These are phyloP conservation scores for Chiloscyllium plagiosum DNA, from an alignment of 2,113 vertebrate species.

Conservation along the genomic window DNA sequence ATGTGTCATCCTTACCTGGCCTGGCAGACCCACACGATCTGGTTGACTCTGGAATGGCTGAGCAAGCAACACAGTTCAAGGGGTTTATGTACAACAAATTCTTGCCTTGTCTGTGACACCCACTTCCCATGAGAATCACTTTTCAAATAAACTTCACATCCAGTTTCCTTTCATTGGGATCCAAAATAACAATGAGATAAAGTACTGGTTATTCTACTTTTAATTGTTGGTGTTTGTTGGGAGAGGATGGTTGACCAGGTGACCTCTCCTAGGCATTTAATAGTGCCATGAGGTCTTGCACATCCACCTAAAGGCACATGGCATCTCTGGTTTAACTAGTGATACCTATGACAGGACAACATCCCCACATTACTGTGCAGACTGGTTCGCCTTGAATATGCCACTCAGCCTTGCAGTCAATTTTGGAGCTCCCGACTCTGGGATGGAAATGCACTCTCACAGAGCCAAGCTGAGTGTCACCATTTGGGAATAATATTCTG, in stretches of 20 bases:
- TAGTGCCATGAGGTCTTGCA: neutral
- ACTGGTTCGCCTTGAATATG: neutral
- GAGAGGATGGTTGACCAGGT: neutral
- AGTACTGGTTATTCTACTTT: neutral
- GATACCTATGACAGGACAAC: neutral
- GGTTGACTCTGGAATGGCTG: neutral
- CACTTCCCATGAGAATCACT: neutral
- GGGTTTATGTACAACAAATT: neutral
- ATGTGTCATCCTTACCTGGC: neutral
- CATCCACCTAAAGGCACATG: neutral
- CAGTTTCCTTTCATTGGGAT: neutral
- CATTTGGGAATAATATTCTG: neutral
- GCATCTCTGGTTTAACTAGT: neutral
- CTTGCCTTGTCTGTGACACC: neutral
- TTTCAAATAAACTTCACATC: neutral
- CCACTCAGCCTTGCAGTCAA: neutral
- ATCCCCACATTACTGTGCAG: neutral
- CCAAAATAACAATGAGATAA: neutral
- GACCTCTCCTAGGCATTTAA: neutral
- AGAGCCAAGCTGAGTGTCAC: neutral
- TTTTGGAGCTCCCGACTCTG: neutral
- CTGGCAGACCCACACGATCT: neutral
- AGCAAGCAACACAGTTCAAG: neutral
- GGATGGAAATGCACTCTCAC: neutral
- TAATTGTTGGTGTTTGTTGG: neutral